Evolutionary conservation across 2,797 vertebrate genomes (phyloP).

Genomic region (Hozukius guyotensis): DNA sequence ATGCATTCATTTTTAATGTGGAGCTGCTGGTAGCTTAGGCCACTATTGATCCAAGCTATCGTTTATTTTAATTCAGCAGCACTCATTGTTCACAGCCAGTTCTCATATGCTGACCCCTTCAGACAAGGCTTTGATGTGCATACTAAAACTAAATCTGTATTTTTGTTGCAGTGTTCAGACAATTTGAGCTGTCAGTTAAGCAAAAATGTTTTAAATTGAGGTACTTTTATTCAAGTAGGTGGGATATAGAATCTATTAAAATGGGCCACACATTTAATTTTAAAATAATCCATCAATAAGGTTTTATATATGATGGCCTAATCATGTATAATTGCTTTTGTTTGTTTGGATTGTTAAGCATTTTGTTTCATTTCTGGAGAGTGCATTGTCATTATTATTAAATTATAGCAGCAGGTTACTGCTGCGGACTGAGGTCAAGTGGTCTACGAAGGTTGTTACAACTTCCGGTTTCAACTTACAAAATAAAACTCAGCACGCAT

Average conservation of each 20-base stretch:
- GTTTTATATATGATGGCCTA: background rate
- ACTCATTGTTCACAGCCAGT: background rate
- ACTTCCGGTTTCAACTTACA: constrained; percentile 45
- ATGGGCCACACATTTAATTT: background rate
- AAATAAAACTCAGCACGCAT: constrained; percentile 41
- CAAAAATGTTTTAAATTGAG: background rate
- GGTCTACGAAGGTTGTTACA: rapidly evolving
- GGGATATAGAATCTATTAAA: background rate
- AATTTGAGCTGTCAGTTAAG: background rate
- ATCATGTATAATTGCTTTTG: background rate
- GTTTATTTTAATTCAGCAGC: background rate
- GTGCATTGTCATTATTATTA: constrained; percentile 54
- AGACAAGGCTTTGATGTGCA: background rate
- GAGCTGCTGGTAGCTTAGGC: background rate
- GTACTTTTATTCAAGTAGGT: background rate
- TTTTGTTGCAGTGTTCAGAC: background rate
- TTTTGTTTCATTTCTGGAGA: constrained; percentile 14
- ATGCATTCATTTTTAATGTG: background rate
- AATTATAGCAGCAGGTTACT: background rate
- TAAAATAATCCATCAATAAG: background rate
- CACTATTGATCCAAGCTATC: background rate
- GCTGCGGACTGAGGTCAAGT: constrained; percentile 8
- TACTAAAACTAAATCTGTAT: background rate
- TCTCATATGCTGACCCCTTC: background rate
- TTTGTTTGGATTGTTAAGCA: background rate